phyloP scores from a whole-genome alignment of 2,888 invertebrate species.

The Leptura quadrifasciata region DNA sequence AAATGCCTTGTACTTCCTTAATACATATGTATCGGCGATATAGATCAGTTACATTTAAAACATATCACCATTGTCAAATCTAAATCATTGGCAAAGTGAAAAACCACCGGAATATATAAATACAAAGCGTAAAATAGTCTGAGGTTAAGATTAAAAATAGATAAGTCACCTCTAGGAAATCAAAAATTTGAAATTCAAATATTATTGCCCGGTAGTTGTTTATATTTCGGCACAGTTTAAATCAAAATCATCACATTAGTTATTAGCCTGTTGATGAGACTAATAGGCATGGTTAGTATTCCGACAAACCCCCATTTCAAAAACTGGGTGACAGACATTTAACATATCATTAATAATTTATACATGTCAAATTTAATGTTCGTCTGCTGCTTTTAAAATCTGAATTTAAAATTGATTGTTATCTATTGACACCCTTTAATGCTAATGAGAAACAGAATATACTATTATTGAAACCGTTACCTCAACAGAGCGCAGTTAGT shows the following conservation, averaged over 20 bases:
- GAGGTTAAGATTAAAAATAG: constrained; percentile 42
- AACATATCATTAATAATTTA: constrained; percentile 65
- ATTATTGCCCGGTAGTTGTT: constrained; percentile 57
- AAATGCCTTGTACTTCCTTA: constrained; percentile 18
- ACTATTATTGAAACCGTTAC: constrained; percentile 24
- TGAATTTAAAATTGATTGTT: constrained; percentile 55
- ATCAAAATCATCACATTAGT: constrained; percentile 55
- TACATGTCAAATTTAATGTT: constrained; percentile 55
- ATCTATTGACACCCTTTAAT: constrained; percentile 55
- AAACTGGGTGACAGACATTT: constrained; percentile 63
- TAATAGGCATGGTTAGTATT: constrained; percentile 54
- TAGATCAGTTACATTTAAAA: constrained; percentile 42
- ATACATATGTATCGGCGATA: constrained; percentile 44
- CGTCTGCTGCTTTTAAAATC: constrained; percentile 45
- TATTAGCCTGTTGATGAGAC: constrained; percentile 53
- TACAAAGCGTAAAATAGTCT: constrained; percentile 37
- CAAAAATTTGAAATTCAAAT: constrained; percentile 56
- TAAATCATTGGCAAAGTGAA: constrained; percentile 32
- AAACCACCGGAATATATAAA: constrained; percentile 44
- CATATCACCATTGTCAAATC: constrained; percentile 33
- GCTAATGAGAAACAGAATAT: constrained; percentile 34
- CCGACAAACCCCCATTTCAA: constrained; percentile 58
- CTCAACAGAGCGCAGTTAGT: background rate
- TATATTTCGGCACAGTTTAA: constrained; percentile 56
- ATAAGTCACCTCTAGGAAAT: constrained; percentile 48